phyloP scores from a whole-genome alignment of 1,140 invertebrate genomes.

The Adoxophyes honmai region DNA sequence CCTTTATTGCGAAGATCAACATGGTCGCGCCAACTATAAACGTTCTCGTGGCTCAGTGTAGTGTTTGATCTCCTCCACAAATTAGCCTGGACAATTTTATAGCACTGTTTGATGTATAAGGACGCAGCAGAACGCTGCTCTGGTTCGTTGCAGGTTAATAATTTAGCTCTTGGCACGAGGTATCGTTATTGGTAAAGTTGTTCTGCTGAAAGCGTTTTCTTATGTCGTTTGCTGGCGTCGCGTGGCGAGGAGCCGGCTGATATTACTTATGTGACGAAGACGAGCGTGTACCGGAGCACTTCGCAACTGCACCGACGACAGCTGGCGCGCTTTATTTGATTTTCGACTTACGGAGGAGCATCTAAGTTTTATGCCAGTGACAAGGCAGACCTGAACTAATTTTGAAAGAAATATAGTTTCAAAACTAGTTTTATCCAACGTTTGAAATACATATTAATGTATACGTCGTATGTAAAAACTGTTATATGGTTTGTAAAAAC shows the following conservation, averaged over 20 bases:
- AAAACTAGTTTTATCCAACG: too few relatives aligned
- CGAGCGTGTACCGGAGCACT: slow-evolving; percentile 36
- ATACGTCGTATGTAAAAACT: too few relatives aligned
- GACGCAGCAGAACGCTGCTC: background rate
- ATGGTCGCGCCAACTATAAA: slow-evolving; percentile 33
- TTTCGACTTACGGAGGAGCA: slow-evolving; percentile 40
- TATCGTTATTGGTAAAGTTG: background rate
- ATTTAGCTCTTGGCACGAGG: background rate
- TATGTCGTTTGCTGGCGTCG: slow-evolving; percentile 30
- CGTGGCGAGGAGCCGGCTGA: slow-evolving; percentile 28
- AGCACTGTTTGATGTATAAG: background rate
- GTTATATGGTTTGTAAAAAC: too few relatives aligned
- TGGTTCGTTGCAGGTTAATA: too few relatives aligned
- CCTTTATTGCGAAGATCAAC: slow-evolving; percentile 56
- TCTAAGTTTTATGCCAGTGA: slow-evolving; percentile 36
- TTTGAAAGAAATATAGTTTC: slow-evolving; percentile 30
- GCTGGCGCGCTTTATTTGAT: slow-evolving; percentile 59
- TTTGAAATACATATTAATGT: too few relatives aligned
- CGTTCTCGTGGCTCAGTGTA: slow-evolving; percentile 23
- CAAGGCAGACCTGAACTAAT: slow-evolving; percentile 22
- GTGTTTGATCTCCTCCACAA: slow-evolving; percentile 31
- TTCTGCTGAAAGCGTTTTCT: slow-evolving; percentile 23
- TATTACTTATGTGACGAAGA: slow-evolving; percentile 46
- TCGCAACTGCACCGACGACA: slow-evolving; percentile 48
- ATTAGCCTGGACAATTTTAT: slow-evolving; percentile 6